These are phyloP conservation scores for Homalodisca vitripennis DNA, from an alignment of 1,140 invertebrate genomes.

Conservation along the genomic window DNA sequence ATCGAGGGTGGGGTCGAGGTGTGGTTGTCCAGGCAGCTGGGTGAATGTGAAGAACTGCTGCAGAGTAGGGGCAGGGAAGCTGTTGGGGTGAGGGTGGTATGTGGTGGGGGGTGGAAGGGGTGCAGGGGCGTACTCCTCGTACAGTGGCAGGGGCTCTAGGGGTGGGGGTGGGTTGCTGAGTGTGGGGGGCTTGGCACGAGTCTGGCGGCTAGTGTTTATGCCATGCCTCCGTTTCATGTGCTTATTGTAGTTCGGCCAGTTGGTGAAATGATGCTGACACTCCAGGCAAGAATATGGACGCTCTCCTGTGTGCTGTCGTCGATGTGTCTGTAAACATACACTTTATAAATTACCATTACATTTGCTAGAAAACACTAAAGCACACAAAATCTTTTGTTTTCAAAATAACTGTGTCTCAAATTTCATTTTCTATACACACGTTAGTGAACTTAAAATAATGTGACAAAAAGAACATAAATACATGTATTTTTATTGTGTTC, in stretches of 20 bases:
- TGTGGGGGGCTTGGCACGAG: slow-evolving; percentile 20
- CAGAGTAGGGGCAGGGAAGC: neutral
- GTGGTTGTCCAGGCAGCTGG: slow-evolving; percentile 17
- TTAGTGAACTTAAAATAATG: neutral
- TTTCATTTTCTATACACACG: neutral
- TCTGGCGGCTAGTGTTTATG: slow-evolving; percentile 36
- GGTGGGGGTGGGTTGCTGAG: neutral
- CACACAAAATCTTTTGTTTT: no score
- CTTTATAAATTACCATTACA: slow-evolving; percentile 13
- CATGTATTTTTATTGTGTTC: no score
- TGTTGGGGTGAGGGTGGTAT: slow-evolving; percentile 4
- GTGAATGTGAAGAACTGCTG: slow-evolving; percentile 26
- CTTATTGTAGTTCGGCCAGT: slow-evolving; percentile 75
- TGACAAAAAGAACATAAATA: no score
- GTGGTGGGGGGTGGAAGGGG: slow-evolving; percentile 6
- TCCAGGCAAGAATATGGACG: slow-evolving; percentile 57
- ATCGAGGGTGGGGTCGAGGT: slow-evolving; percentile 16
- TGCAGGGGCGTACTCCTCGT: slow-evolving; percentile 24
- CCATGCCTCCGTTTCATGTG: slow-evolving; percentile 68
- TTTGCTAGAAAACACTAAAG: no score
- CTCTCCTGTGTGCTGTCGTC: slow-evolving; percentile 61
- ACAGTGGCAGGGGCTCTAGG: slow-evolving; percentile 18
- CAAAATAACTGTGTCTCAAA: no score
- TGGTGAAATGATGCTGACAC: slow-evolving; percentile 69
- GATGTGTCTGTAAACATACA: slow-evolving; percentile 53